Conservation (phyloP, 2,888 invertebrate genomes). For the Athalia circularis region DNA sequence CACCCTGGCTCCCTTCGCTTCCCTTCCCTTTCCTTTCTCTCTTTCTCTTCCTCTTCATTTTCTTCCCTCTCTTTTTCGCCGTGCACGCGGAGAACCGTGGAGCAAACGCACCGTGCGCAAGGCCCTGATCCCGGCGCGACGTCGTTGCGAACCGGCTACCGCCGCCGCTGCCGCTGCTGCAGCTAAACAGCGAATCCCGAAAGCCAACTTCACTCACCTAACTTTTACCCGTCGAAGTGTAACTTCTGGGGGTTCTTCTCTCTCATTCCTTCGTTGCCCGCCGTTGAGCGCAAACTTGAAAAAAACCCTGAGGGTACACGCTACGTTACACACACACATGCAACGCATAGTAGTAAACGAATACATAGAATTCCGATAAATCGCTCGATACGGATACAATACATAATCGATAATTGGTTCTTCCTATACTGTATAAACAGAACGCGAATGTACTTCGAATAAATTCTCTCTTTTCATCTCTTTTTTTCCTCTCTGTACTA, state of each 20-base stretch:
- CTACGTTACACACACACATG: background rate
- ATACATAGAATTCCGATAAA: slow-evolving; percentile 1
- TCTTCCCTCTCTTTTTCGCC: slow-evolving; percentile 31
- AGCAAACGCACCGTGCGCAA: too few relatives aligned
- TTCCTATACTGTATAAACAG: too few relatives aligned
- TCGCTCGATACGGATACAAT: background rate
- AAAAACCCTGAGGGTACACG: background rate
- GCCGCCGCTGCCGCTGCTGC: background rate
- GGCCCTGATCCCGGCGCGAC: too few relatives aligned
- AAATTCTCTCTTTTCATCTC: too few relatives aligned
- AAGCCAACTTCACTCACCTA: background rate
- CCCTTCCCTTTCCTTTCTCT: slow-evolving; percentile 15
- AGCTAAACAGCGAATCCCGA: background rate
- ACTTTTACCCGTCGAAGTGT: background rate
- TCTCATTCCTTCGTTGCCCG: slow-evolving; percentile 40
- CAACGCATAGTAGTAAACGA: slow-evolving; percentile 19
- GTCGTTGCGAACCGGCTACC: too few relatives aligned
- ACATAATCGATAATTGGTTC: background rate
- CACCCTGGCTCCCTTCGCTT: slow-evolving; percentile 44
- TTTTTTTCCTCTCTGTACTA: too few relatives aligned
- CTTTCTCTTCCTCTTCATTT: slow-evolving; percentile 45
- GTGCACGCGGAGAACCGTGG: too few relatives aligned
- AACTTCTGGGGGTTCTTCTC: background rate
- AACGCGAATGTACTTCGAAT: too few relatives aligned
- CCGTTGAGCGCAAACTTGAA: slow-evolving; percentile 23